Conservation (phyloP, 2,888 invertebrate genomes). For the Chymomyza amoena region DNA sequence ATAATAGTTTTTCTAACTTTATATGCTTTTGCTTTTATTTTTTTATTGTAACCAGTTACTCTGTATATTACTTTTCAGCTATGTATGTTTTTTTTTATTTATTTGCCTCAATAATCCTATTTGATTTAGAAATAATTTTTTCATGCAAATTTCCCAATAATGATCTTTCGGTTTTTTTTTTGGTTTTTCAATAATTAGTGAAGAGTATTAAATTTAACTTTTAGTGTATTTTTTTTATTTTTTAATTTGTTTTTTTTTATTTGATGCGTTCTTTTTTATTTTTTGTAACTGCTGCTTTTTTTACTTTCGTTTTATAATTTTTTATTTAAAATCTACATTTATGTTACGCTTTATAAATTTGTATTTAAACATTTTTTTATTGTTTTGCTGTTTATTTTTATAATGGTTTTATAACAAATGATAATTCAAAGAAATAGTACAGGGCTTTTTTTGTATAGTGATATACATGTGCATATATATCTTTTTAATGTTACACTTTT, state of each 20-base stretch:
- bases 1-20: slow-evolving; percentile 58
- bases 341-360: slow-evolving; percentile 49
- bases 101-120: slow-evolving; percentile 40
- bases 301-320: slow-evolving; percentile 40
- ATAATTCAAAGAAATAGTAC: neutral
- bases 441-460: slow-evolving; percentile 22
- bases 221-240: slow-evolving; percentile 47
- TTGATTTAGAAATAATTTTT: slow-evolving; percentile 37
- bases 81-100: slow-evolving; percentile 23
- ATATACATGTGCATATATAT: slow-evolving; percentile 41
- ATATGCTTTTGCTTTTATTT: slow-evolving; percentile 42
- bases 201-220: slow-evolving; percentile 69
- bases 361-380: slow-evolving; percentile 52
- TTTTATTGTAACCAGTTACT: slow-evolving; percentile 71
- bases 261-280: slow-evolving; percentile 42
- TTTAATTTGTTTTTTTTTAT: slow-evolving; percentile 26
- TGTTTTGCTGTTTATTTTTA: neutral
- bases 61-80: slow-evolving; percentile 40
- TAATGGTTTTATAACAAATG: slow-evolving; percentile 13
- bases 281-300: slow-evolving; percentile 32
- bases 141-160: slow-evolving; percentile 58
- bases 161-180: slow-evolving; percentile 45
- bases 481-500: slow-evolving; percentile 43
- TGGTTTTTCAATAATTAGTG: slow-evolving; percentile 65
- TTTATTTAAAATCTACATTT: slow-evolving; percentile 70